Conservation (phyloP, 1,140 invertebrate species). For the Nasonia vitripennis region DNA sequence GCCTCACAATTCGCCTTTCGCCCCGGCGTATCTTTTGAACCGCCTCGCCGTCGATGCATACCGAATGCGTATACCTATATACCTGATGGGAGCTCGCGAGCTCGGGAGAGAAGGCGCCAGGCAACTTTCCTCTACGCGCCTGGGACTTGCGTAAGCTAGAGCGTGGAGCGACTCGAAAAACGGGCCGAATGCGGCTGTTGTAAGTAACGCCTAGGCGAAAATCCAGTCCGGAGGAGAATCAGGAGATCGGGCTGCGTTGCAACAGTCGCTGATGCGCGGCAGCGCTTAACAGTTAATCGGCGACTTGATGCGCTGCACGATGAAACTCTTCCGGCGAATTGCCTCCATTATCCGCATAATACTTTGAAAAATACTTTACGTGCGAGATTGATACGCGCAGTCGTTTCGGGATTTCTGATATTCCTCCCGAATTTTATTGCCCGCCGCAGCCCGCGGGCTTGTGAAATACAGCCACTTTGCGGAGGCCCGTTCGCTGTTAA, state of each 20-base stretch:
- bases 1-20: neutral
- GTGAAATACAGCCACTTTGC: neutral
- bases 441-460: neutral
- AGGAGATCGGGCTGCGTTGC: neutral
- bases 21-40: neutral
- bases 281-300: conserved; percentile 48
- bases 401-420: conserved; percentile 1
- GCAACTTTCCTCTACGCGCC: neutral
- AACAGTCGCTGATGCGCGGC: no score
- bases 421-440: neutral
- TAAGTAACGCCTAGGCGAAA: no score
- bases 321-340: no score
- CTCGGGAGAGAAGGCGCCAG: neutral
- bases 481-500: no score
- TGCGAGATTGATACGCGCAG: neutral
- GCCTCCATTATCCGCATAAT: conserved; percentile 2
- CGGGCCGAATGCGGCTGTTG: no score
- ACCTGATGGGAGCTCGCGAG: neutral
- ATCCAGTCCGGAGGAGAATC: neutral
- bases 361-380: neutral
- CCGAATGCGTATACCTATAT: neutral
- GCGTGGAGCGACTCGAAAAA: neutral
- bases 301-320: conserved; percentile 42
- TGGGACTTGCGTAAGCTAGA: conserved; percentile 14
- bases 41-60: neutral